phyloP scores from a whole-genome alignment of 2,888 invertebrate genomes.

The Adelphocoris suturalis region DNA sequence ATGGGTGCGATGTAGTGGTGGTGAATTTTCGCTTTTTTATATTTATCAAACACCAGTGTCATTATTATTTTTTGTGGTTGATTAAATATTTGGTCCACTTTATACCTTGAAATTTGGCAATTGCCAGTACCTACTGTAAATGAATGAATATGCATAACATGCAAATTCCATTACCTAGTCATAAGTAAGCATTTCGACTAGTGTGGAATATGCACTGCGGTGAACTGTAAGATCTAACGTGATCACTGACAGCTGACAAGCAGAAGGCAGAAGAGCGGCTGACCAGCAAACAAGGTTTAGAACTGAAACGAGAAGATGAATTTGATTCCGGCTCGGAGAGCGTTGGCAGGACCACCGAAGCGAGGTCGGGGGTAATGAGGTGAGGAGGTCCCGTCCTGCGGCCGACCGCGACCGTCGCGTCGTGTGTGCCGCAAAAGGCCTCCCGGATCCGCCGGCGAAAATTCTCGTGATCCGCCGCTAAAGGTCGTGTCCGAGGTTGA shows the following conservation, averaged over 20 bases:
- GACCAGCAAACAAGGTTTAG: neutral
- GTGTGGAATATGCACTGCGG: too few relatives aligned
- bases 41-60: too few relatives aligned
- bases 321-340: neutral
- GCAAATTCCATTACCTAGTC: too few relatives aligned
- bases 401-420: neutral
- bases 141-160: too few relatives aligned
- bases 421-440: slow-evolving; percentile 12
- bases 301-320: slow-evolving; percentile 26
- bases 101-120: too few relatives aligned
- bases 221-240: too few relatives aligned
- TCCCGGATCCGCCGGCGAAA: neutral
- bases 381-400: slow-evolving; percentile 17
- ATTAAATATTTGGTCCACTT: too few relatives aligned
- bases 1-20: too few relatives aligned
- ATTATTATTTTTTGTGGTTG: too few relatives aligned
- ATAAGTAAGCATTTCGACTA: too few relatives aligned
- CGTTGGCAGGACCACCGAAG: neutral
- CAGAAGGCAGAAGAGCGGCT: neutral
- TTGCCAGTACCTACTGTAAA: too few relatives aligned
- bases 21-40: too few relatives aligned
- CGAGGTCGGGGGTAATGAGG: slow-evolving; percentile 27
- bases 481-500: slow-evolving; percentile 28
- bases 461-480: neutral
- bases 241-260: neutral